These are phyloP conservation scores for Leptoclinus maculatus DNA, from an alignment of 2,797 vertebrate species.

Conservation along the genomic window DNA sequence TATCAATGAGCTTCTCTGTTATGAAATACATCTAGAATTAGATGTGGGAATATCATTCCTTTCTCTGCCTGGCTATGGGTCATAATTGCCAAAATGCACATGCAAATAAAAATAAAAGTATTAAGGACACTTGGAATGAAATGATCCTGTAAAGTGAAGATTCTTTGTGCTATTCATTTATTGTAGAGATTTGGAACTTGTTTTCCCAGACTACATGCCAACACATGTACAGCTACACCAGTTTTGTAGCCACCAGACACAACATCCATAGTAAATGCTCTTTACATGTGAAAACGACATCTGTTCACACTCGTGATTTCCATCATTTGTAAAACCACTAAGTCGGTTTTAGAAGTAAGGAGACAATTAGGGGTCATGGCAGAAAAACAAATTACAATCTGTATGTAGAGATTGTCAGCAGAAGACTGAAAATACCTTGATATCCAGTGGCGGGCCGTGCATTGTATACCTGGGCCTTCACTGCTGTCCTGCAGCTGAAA, in stretches of 20 bases:
- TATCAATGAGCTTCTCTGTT: conserved; percentile 34
- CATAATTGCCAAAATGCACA: background rate
- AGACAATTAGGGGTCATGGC: background rate
- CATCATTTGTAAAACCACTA: background rate
- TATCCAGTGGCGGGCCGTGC: no score
- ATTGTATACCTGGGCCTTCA: no score
- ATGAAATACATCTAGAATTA: conserved; percentile 35
- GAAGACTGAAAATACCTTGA: no score
- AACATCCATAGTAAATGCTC: background rate
- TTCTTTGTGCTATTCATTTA: conserved; percentile 9
- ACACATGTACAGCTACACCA: background rate
- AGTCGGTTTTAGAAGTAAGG: background rate
- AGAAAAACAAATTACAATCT: background rate
- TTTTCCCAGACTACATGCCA: background rate
- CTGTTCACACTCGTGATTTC: background rate
- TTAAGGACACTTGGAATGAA: background rate
- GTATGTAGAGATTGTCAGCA: background rate
- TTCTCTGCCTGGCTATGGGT: background rate
- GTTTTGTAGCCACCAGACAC: background rate
- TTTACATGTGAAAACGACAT: background rate
- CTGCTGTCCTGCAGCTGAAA: no score
- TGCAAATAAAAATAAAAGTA: background rate
- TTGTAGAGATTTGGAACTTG: background rate
- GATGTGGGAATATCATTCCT: conserved; percentile 13
- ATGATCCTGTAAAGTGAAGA: background rate